Evolutionary conservation across 2,797 vertebrate species (phyloP), one percentile per base, ranked within the genome.

Genomic region (Betta splendens): DNA sequence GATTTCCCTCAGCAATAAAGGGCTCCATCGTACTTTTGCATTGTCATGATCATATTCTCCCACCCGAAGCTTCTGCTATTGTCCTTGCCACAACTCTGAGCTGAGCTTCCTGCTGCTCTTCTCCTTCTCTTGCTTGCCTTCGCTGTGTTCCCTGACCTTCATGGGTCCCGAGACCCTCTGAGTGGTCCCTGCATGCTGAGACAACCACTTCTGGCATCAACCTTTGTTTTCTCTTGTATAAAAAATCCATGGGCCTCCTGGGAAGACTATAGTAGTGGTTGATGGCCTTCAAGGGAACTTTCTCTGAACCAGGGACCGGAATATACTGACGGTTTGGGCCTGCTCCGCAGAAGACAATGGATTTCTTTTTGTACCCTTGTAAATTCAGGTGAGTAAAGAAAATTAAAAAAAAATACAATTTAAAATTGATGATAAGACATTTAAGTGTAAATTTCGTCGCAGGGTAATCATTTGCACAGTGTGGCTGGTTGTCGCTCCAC

Each of bases 211-310:
- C n/a, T n/a, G n/a, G n/a, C n/a, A n/a, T n/a, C n/a, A n/a, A n/a
- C n/a, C n/a, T n/a, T n/a, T n/a, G n/a, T n/a, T n/a, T n/a, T n/a
- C n/a, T n/a, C n/a, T n/a, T n/a, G n/a, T n/a, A n/a, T n/a, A n/a
- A n/a, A n/a, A n/a, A n/a, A n/a, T n/a, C n/a, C n/a, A n/a, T n/a
- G n/a, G n/a, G n/a, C n/a, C n/a, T n/a, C n/a, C n/a, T n/a, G n/a
- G n/a, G n/a, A 94, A 93, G 80, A 94, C 92, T 3, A 80, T 93
- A 6, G 91, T 93, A 40, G 93, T 93, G 25, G n/a, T 38, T 94
- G 21, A 89, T 93, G 78, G 92, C 92, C 7, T 94, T 94, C 39
- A 92, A 75, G 35, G 70, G n/a, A n/a, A n/a, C n/a, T 92, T 0
- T 87, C 87, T 49, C 64, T 89, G 15, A n/a, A n/a, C 91, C 90